A percentile compares a stretch with the other conserved stretches of the same genome.
phyloP scores from a whole-genome alignment of 1,140 invertebrate genomes.

The Dinothrombium tinctorium region DNA sequence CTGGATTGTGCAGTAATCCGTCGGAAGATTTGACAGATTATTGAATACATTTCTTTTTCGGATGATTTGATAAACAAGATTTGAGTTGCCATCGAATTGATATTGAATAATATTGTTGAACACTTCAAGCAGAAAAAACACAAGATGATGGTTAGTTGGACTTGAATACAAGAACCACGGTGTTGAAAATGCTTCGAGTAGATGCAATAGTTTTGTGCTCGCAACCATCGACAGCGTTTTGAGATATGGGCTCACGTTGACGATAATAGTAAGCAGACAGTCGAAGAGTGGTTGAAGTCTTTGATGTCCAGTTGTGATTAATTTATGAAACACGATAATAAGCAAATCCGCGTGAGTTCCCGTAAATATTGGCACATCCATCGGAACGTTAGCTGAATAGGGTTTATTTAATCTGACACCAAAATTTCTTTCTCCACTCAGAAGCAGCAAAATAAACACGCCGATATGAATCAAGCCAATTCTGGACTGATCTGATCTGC shows the following conservation, averaged over 20 bases:
- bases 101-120: constrained; percentile 99
- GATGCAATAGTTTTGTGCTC: constrained; percentile 84
- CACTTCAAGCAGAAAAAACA: constrained; percentile 94
- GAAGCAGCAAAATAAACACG: constrained; percentile 87
- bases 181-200: constrained; percentile 92
- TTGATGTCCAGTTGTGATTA: constrained; percentile 97
- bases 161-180: constrained; percentile 96
- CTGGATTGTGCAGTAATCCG: constrained; percentile 65
- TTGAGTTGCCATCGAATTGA: constrained; percentile 98
- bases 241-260: constrained; percentile 96
- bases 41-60: constrained; percentile 93
- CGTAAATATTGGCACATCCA: constrained; percentile 97
- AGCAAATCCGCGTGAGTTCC: constrained; percentile 92
- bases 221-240: constrained; percentile 98
- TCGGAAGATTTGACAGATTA: constrained; percentile 76
- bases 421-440: constrained; percentile 96
- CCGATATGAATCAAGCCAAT: constrained; percentile 98
- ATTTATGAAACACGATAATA: constrained; percentile 95
- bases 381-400: constrained; percentile 82
- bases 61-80: constrained; percentile 96
- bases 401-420: constrained; percentile 96
- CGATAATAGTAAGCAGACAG: constrained; percentile 87
- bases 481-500: constrained; percentile 7
- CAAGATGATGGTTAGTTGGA: constrained; percentile 86
- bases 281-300: constrained; percentile 91